A percentile compares a stretch with the other conserved stretches of the same genome.
Conservation (phyloP, 1,140 invertebrate species). For the Dendroctonus ponderosae region DNA sequence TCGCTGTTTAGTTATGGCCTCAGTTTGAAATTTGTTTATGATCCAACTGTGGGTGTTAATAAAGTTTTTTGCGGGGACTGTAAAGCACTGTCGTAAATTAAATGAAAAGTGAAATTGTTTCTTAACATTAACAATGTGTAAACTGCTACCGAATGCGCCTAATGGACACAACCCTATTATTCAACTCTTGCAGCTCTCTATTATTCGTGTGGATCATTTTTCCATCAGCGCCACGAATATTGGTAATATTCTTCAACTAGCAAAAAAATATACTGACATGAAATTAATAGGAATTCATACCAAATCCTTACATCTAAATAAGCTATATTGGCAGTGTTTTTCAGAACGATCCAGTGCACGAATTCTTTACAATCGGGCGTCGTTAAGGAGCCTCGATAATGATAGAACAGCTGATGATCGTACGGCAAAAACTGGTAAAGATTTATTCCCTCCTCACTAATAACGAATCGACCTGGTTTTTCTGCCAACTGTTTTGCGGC, state of each 20-base stretch:
- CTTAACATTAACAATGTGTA: background rate
- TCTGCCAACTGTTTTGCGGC: conserved; percentile 4
- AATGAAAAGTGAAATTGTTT: background rate
- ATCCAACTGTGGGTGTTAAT: too few relatives aligned
- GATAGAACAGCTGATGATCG: conserved; percentile 11
- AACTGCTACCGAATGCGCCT: background rate
- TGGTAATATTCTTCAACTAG: background rate
- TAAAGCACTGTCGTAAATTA: background rate
- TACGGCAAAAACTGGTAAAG: conserved; percentile 7
- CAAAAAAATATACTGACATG: background rate
- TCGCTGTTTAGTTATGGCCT: too few relatives aligned
- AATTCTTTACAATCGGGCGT: conserved; percentile 6
- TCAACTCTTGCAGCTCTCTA: background rate
- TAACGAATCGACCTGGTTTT: conserved; percentile 2
- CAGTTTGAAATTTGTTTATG: too few relatives aligned
- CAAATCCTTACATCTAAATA: conserved; percentile 1
- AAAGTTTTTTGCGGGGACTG: background rate
- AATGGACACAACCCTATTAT: background rate
- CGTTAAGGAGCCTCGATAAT: conserved; percentile 1
- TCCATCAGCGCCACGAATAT: background rate
- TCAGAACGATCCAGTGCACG: conserved; percentile 11
- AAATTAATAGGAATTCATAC: background rate
- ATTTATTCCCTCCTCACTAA: conserved; percentile 2
- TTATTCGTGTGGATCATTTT: background rate
- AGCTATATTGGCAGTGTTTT: conserved; percentile 6